Conservation (phyloP, 64 coral and sea anemone genomes). For the Montipora foliosa region DNA sequence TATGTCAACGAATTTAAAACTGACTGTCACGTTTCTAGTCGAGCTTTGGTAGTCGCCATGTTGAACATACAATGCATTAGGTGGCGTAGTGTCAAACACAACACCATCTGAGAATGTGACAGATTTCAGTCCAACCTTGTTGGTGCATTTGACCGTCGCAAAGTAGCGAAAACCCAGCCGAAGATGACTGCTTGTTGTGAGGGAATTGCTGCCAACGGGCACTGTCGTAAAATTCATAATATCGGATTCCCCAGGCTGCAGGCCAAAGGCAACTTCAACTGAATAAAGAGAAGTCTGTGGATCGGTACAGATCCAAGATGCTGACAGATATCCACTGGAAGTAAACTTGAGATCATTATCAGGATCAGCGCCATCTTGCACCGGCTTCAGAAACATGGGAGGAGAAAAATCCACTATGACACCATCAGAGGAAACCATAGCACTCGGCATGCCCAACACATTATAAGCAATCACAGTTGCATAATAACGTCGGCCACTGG, state of each 20-base stretch:
- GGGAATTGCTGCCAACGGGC: constrained; percentile 46
- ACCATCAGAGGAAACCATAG: constrained; percentile 80
- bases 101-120: constrained; percentile 79
- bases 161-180: constrained; percentile 86
- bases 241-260: constrained; percentile 83
- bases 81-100: constrained; percentile 74
- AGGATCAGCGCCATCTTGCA: constrained; percentile 63
- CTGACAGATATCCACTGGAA: constrained; percentile 28
- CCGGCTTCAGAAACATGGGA: constrained; percentile 68
- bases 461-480: constrained; percentile 90
- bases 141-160: constrained; percentile 85
- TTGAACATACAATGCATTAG: constrained; percentile 48
- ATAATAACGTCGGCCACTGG: constrained; percentile 82
- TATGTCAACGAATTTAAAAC: constrained; percentile 77
- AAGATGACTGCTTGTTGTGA: constrained; percentile 42
- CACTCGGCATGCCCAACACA: constrained; percentile 81
- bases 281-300: constrained; percentile 65
- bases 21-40: constrained; percentile 42
- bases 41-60: constrained; percentile 80
- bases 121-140: constrained; percentile 81
- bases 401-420: constrained; percentile 87
- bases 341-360: constrained; percentile 61
- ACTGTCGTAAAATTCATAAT: constrained; percentile 69
- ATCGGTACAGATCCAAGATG: constrained; percentile 83
- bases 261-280: constrained; percentile 81